A percentile compares a stretch with the other conserved stretches of the same genome.
Evolutionary conservation across 2,113 vertebrate species (phyloP).

Genomic region (Jacana jacana): DNA sequence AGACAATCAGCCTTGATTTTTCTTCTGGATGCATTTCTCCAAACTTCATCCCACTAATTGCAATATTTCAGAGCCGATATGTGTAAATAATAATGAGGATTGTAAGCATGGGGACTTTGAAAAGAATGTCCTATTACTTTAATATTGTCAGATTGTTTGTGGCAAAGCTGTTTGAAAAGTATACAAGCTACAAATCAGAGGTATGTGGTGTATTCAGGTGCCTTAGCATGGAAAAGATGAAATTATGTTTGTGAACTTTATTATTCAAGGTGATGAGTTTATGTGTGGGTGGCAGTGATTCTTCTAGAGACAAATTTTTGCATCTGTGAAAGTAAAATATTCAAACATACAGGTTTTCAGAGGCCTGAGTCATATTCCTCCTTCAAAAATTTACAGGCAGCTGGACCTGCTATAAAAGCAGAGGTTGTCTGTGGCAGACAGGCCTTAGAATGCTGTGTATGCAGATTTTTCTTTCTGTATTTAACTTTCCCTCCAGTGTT

Average conservation of each 20-base stretch:
- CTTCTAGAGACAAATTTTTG: constrained; percentile 47
- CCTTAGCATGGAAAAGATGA: constrained; percentile 42
- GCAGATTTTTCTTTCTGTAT: constrained; percentile 40
- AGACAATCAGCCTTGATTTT: constrained; percentile 45
- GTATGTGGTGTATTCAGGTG: constrained; percentile 27
- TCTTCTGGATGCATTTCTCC: constrained; percentile 37
- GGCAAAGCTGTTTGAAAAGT: constrained; percentile 50
- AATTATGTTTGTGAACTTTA: constrained; percentile 66
- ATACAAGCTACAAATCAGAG: constrained; percentile 55
- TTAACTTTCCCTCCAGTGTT: constrained; percentile 47
- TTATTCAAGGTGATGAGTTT: constrained; percentile 63
- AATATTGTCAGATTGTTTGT: constrained; percentile 37
- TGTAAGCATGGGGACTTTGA: not conserved
- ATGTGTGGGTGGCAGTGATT: constrained; percentile 35
- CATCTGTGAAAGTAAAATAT: constrained; percentile 25
- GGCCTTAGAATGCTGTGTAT: not conserved
- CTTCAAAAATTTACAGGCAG: not conserved
- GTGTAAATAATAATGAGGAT: constrained; percentile 44
- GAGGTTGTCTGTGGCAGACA: not conserved
- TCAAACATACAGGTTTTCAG: not conserved
- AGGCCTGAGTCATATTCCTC: not conserved
- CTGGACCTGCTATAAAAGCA: constrained; percentile 8
- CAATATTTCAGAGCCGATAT: constrained; percentile 41
- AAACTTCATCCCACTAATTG: constrained; percentile 50
- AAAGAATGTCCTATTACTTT: constrained; percentile 20